Percentiles rank a stretch among this genome's conserved stretches.
Conservation (phyloP, 2,888 invertebrate species). For the Polia nebulosa region DNA sequence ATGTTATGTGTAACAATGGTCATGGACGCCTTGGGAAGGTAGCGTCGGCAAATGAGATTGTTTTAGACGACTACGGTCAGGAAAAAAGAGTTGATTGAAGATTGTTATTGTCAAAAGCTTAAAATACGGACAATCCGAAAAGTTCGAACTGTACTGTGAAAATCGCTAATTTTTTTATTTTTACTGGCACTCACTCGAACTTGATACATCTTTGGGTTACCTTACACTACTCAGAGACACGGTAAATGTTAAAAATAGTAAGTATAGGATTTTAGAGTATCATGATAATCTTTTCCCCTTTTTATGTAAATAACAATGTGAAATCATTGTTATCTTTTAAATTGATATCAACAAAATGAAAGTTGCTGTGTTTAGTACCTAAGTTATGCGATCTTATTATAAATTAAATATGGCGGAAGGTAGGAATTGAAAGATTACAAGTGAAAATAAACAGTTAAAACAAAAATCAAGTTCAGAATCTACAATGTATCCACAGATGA, state of each 20-base stretch:
- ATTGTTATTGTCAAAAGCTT: no score
- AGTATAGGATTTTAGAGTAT: not conserved
- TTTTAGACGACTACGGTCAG: not conserved
- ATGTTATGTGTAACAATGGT: slow-evolving; percentile 80
- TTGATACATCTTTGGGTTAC: no score
- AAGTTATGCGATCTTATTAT: not conserved
- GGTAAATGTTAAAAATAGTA: not conserved
- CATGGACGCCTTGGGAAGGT: slow-evolving; percentile 38
- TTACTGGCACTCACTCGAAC: no score
- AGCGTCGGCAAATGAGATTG: slow-evolving; percentile 35
- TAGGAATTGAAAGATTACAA: not conserved
- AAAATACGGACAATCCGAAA: not conserved
- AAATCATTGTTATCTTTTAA: not conserved
- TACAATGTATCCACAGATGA: not conserved
- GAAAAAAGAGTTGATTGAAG: not conserved
- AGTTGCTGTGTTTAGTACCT: not conserved
- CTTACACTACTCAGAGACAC: no score
- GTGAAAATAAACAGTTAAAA: not conserved
- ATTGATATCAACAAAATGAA: not conserved
- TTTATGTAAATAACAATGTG: not conserved
- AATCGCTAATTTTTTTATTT: no score
- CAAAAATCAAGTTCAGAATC: not conserved
- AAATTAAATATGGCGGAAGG: not conserved
- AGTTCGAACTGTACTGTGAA: not conserved
- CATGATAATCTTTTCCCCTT: not conserved